phyloP scores from a whole-genome alignment of 1,140 invertebrate species.

The Popillia japonica region DNA sequence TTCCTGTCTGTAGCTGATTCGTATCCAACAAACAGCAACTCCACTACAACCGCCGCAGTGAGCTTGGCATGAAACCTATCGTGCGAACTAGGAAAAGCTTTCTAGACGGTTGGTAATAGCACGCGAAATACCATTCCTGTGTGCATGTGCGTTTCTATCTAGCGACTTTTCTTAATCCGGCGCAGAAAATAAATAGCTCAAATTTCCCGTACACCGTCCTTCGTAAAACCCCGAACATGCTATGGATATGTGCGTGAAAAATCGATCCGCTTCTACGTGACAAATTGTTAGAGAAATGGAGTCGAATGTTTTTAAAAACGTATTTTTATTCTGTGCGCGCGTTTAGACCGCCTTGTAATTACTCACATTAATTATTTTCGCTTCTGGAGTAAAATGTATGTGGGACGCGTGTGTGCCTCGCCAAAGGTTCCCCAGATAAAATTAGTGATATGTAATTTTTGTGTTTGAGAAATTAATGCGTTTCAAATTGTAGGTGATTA shows the following conservation, averaged over 20 bases:
- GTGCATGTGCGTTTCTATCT: too few species aligned
- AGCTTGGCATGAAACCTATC: background rate
- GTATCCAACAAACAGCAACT: background rate
- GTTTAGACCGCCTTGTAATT: background rate
- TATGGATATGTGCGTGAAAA: background rate
- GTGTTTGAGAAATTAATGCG: background rate
- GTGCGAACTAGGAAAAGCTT: background rate
- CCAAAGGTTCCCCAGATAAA: background rate
- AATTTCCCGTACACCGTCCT: background rate
- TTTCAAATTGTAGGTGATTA: background rate
- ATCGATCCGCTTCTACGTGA: background rate
- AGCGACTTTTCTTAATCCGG: background rate
- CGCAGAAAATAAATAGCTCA: background rate
- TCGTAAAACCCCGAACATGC: too few species aligned
- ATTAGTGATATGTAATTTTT: slow-evolving; percentile 12
- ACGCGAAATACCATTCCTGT: background rate
- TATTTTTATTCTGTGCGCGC: background rate
- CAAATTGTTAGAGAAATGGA: background rate
- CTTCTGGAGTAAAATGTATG: background rate
- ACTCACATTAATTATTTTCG: background rate
- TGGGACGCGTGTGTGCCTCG: background rate
- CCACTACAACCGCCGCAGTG: background rate
- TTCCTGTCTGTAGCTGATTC: background rate
- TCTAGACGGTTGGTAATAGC: background rate
- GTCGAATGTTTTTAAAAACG: background rate